Base-by-base conservation (phyloP, 2,797 vertebrate genomes). In the Cyprinella venusta region DNA sequence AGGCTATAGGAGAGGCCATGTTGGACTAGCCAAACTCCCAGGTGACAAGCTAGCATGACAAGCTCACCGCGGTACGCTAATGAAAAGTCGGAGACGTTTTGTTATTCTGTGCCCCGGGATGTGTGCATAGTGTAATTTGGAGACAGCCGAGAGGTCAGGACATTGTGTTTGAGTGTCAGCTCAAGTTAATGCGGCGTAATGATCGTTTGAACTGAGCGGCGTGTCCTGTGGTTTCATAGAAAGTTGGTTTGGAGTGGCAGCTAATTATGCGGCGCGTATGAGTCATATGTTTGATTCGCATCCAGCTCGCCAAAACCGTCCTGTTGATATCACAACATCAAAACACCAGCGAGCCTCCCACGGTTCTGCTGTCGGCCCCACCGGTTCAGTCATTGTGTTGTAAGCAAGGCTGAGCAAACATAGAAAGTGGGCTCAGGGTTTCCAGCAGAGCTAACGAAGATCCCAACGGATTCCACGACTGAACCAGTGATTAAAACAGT, bases 91-190 rank as follows among this genome's bases (percentile, higher is more conserved):
- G 88, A 78, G 89, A 89, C 86, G 89, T 93, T 93, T 93, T 93
- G 93, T 92, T 91, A 91, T 88, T 87, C 90, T 87, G 82, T 85
- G 89, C 91, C 92, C 92, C 91, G 76, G 91, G 94, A 94, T 93
- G 93, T 90, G 90, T 79, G 71, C 72, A 79, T 45, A 93, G 93
- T 93, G 94, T 92, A 95, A 95, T 95, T 95, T 94, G 93, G 93
- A 84, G 90, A 90, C 93, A 93, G 91, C 90, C 88, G 92, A 94
- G 93, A 94, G 94, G 94, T 95, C 92, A 94, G 82, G 86, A 83
- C 91, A 90, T 87, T 81, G 90, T 91, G 92, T 91, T 90, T 84
- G 91, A 92, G 92, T 90, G 90, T 87, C 91, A 91, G 87, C 83
- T 89, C 90, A 92, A 90, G 86, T 91, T 91, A 90, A 90, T 82